Evolutionary conservation across 2,113 vertebrate genomes (phyloP).

Genomic region (Meles meles): DNA sequence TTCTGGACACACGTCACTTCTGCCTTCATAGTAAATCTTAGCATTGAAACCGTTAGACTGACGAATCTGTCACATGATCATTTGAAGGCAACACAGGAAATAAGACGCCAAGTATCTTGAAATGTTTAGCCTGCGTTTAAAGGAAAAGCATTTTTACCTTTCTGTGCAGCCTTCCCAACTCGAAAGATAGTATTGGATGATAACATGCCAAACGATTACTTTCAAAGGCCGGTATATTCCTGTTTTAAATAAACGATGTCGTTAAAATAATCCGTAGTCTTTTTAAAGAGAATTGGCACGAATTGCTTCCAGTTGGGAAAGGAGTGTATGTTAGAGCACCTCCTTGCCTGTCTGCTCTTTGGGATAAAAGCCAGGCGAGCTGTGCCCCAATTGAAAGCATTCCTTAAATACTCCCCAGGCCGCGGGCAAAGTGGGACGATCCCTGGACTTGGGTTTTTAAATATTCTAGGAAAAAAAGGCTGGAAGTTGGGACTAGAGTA

Average conservation of each 20-base stretch:
- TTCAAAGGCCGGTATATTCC: not conserved
- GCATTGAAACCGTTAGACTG: not conserved
- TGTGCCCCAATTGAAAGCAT: not conserved
- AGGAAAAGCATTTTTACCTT: not conserved
- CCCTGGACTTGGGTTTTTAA: not conserved
- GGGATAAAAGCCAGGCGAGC: not conserved
- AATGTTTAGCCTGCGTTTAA: not conserved
- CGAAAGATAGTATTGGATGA: not conserved
- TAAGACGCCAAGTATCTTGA: not conserved
- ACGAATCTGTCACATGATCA: not conserved
- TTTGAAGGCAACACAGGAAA: not conserved
- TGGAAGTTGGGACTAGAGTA: accelerated
- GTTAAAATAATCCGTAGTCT: not conserved
- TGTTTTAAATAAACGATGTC: not conserved
- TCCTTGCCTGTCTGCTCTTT: not conserved
- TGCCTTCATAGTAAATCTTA: not conserved
- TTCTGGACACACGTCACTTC: not conserved
- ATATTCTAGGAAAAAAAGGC: not conserved
- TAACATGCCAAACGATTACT: not conserved
- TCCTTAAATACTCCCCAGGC: not conserved
- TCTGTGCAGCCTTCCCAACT: not conserved
- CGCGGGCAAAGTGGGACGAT: accelerated
- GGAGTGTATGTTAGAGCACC: accelerated
- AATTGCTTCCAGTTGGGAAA: not conserved
- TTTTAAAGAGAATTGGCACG: not conserved